Base-by-base conservation (phyloP, 1,140 invertebrate species). In the Formica selysi region DNA sequence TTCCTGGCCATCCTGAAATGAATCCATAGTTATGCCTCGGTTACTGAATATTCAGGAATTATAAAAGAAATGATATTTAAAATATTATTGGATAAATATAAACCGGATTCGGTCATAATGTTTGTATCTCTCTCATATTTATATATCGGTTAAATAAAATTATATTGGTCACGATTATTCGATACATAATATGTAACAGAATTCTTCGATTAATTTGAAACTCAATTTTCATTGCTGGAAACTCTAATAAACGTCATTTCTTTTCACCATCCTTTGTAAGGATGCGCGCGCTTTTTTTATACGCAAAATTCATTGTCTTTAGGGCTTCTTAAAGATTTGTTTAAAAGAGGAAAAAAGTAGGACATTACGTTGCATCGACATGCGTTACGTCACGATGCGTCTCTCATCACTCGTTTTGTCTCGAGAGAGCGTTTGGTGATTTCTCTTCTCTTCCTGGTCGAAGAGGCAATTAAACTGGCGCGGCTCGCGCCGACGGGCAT, bases 391-490 rank as follows among this genome's bases (percentile, higher is more conserved):
- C 6, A 26, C 32, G n/a, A 54, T 10, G 11, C 13, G n/a, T 62
- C 29, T 79, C 6, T 62, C 59, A 54, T 81, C 51, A 36, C 41
- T 38, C 6, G 16, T 70, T 36, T 81, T n/a, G 11, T 54, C 67
- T 59, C 48, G 44, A 26, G 29, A 68, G 36, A 62, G 38, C 29
- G 29, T 38, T 73, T 38, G 2, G 38, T 11, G 26, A 61, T 74
- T 83, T 70, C 26, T 51, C 70, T n/a, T 48, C 41, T 71, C 36
- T 71, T 51, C 51, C 41, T 57, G n/a, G 19, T 61, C 48, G 26
- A 26, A 68, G 51, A 61, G 76, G 64, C 51, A 86, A 86, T 86
- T 86, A 86, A 79, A 86, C 10, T 32, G 54, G 62, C 51, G 62
- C 51, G 19, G 48, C 78, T 61, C 26, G 22, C 54, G 74, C 74